A percentile compares a stretch with the other conserved stretches of the same genome.
Conservation (phyloP, 2,888 invertebrate species). For the Cataglyphis livida region DNA sequence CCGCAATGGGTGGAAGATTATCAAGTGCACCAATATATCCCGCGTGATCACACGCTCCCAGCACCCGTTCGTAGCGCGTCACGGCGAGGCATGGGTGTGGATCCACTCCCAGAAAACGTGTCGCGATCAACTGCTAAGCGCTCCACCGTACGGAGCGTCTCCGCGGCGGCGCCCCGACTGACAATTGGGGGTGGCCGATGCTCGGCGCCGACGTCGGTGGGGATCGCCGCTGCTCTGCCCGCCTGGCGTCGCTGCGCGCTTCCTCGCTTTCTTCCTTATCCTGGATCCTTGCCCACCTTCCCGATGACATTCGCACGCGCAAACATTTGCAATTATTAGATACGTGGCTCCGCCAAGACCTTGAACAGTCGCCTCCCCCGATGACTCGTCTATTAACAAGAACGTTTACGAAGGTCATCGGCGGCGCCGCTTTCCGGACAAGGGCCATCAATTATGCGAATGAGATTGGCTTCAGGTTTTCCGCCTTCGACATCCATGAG, state of each 20-base stretch:
- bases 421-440: background rate
- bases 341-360: background rate
- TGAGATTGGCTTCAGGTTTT: background rate
- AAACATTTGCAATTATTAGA: too few species aligned
- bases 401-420: background rate
- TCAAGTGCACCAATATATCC: slow-evolving; percentile 23
- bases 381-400: background rate
- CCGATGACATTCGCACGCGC: background rate
- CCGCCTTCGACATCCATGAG: background rate
- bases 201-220: slow-evolving; percentile 44
- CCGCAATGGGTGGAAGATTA: slow-evolving; percentile 34
- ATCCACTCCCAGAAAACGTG: slow-evolving; percentile 79
- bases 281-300: background rate
- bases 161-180: slow-evolving; percentile 66
- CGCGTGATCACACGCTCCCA: slow-evolving; percentile 39
- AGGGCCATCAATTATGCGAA: background rate
- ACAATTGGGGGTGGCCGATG: slow-evolving; percentile 15
- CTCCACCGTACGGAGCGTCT: slow-evolving; percentile 74
- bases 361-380: background rate
- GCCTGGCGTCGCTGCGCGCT: slow-evolving; percentile 53
- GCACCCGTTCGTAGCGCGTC: slow-evolving; percentile 53
- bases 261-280: slow-evolving; percentile 41
- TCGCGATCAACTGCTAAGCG: slow-evolving; percentile 80
- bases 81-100: slow-evolving; percentile 63
- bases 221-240: slow-evolving; percentile 50